Evolutionary conservation across 2,888 invertebrate genomes (phyloP).

Genomic region (Hydrotaea cyrtoneurina): DNA sequence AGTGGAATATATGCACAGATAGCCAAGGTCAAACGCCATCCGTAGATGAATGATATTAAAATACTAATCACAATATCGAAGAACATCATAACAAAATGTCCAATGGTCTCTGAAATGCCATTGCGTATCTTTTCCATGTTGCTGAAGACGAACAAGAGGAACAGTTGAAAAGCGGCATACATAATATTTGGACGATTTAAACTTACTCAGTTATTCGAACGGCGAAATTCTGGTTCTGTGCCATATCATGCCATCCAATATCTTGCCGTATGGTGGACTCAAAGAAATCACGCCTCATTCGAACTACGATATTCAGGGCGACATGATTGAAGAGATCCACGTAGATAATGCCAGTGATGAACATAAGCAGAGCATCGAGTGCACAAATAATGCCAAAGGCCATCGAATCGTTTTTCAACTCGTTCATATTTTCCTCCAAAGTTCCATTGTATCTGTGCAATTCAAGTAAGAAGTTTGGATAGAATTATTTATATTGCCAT

Average conservation of each 20-base stretch:
- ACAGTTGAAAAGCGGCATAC: conserved; percentile 17
- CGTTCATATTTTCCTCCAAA: conserved; percentile 82
- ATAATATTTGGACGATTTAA: not conserved
- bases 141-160: conserved; percentile 79
- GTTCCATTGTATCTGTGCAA: conserved; percentile 82
- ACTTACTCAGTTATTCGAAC: conserved; percentile 89
- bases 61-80: conserved; percentile 82
- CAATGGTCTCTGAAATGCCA: conserved; percentile 92
- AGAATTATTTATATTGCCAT: too few relatives aligned
- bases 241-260: conserved; percentile 88
- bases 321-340: conserved; percentile 86
- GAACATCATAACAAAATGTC: conserved; percentile 85
- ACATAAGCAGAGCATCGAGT: conserved; percentile 83
- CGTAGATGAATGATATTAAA: conserved; percentile 89
- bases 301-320: conserved; percentile 84
- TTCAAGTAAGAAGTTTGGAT: not conserved
- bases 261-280: conserved; percentile 86
- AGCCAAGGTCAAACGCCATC: conserved; percentile 93
- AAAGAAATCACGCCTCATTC: conserved; percentile 84
- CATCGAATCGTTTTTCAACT: conserved; percentile 84
- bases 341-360: conserved; percentile 84
- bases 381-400: conserved; percentile 85
- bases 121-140: conserved; percentile 90
- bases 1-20: conserved; percentile 90
- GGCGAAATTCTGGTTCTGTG: conserved; percentile 88